Percentiles rank a stretch among this genome's conserved stretches.
Evolutionary conservation across 2,888 invertebrate genomes (phyloP).

Genomic region (Drosophila subquinaria): DNA sequence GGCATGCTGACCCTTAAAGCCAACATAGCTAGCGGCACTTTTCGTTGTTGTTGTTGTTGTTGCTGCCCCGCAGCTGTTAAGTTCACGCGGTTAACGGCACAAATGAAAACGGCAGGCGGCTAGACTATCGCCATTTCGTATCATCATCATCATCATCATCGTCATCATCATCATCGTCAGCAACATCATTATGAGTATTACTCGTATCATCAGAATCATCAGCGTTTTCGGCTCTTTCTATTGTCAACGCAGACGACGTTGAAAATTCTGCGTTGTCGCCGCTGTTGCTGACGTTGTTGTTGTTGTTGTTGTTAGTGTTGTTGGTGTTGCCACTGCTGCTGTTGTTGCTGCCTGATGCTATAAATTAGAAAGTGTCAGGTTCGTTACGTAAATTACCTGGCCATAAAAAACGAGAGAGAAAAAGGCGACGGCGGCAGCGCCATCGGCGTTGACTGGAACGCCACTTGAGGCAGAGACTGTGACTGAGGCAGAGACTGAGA

Average conservation of each 20-base stretch:
- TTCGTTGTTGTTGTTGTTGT: not conserved
- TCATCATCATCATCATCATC: constrained; percentile 35
- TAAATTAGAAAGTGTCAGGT: constrained; percentile 83
- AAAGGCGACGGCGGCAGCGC: constrained; percentile 19
- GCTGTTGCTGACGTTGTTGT: constrained; percentile 27
- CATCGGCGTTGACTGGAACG: constrained; percentile 17
- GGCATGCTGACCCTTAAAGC: constrained; percentile 43
- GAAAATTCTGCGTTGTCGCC: constrained; percentile 23
- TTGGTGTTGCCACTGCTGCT: constrained; percentile 18
- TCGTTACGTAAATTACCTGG: constrained; percentile 83
- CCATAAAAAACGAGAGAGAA: constrained; percentile 65
- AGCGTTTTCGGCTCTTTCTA: constrained; percentile 28
- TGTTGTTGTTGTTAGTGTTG: constrained; percentile 7
- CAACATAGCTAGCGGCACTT: not conserved
- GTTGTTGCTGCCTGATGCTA: constrained; percentile 50
- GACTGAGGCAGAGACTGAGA: constrained; percentile 10
- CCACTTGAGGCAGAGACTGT: constrained; percentile 16
- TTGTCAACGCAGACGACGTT: constrained; percentile 48
- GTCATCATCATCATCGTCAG: constrained; percentile 28
- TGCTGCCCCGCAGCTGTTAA: constrained; percentile 41
- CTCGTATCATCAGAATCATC: constrained; percentile 13
- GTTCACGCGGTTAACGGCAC: constrained; percentile 59
- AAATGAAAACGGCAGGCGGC: constrained; percentile 57
- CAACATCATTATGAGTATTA: constrained; percentile 19
- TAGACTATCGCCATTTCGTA: constrained; percentile 52